phyloP scores from a whole-genome alignment of 2,113 vertebrate species.

The Symphodus melops region DNA sequence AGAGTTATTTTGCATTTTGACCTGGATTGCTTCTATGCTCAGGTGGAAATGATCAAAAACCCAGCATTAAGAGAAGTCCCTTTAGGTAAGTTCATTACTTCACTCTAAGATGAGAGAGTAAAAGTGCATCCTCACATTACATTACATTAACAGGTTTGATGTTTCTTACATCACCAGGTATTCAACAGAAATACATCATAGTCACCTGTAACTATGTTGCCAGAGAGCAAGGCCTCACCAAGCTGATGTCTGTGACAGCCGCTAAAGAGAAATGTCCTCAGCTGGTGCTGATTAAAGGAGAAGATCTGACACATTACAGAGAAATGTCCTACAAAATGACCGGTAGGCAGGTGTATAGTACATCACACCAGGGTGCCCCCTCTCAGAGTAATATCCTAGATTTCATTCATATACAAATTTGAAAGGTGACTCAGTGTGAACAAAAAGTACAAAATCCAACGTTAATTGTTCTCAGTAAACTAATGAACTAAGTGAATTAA shows the following conservation, averaged over 20 bases:
- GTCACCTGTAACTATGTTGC: slow-evolving; percentile 95
- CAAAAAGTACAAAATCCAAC: too few species aligned
- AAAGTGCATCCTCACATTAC: not conserved
- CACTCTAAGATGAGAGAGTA: not conserved
- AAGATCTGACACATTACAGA: slow-evolving; percentile 91
- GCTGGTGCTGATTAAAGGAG: slow-evolving; percentile 90
- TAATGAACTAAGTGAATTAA: too few species aligned
- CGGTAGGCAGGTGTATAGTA: slow-evolving; percentile 77
- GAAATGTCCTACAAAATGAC: slow-evolving; percentile 92
- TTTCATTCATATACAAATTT: too few species aligned
- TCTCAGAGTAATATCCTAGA: too few species aligned
- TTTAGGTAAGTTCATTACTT: slow-evolving; percentile 82
- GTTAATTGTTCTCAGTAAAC: too few species aligned
- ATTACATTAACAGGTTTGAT: too few species aligned
- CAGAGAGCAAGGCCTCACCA: slow-evolving; percentile 86
- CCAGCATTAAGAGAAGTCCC: slow-evolving; percentile 87
- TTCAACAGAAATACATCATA: slow-evolving; percentile 90
- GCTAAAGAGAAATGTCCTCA: slow-evolving; percentile 90
- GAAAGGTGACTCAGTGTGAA: too few species aligned
- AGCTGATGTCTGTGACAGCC: slow-evolving; percentile 86
- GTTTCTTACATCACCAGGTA: slow-evolving; percentile 75
- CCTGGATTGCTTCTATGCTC: slow-evolving; percentile 94
- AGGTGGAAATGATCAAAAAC: slow-evolving; percentile 93
- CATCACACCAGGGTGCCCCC: not conserved
- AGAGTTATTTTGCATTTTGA: slow-evolving; percentile 90